Evolutionary conservation across 2,888 invertebrate genomes (phyloP), one percentile per base, ranked within the genome.

Genomic region (Calephelis perditalis): DNA sequence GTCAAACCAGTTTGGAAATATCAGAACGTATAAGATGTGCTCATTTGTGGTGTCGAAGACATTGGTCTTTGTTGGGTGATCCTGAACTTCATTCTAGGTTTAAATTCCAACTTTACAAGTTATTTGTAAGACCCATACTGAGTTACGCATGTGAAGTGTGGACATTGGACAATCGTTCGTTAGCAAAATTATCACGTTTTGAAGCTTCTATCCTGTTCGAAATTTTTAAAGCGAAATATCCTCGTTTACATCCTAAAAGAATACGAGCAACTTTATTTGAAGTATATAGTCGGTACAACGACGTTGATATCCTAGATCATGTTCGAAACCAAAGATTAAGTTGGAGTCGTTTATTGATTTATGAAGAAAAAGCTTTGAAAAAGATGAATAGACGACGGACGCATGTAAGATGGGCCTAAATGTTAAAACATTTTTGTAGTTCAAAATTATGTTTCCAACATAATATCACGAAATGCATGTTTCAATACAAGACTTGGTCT

Each of bases 71-170:
- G 2, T 61, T 83, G 8, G 67, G 68, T 46, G 65, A 74, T 64
- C 73, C 77, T n/a, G 62, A 67, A n/a, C 56, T 80, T 45, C 65
- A 65, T 5, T 68, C 71, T n/a, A 65, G 63, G 57, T 64, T 68
- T 5, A 83, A 82, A 62, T 81, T 77, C 60, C 67, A 74, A 52
- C 47, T 83, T 6, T 83, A 83, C 64, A 77, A 74, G 61, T 68
- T 73, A 10, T 79, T 81, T 63, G 73, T 83, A 5, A 73, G 76
- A 57, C 81, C 83, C 5, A 82, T 83, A 36, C 74, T 83, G 5
- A 77, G 80, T 5, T 82, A 82, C 57, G 81, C 81, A 5, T 83
- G 82, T 64, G 83, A 83, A 69, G 63, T 81, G n/a, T 83, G 83
- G 83, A 67, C 63, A 1, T 68, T 82, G 11, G 66, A 75, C 57